phyloP scores from a whole-genome alignment of 2,797 vertebrate species.

The Megaceryle alcyon region DNA sequence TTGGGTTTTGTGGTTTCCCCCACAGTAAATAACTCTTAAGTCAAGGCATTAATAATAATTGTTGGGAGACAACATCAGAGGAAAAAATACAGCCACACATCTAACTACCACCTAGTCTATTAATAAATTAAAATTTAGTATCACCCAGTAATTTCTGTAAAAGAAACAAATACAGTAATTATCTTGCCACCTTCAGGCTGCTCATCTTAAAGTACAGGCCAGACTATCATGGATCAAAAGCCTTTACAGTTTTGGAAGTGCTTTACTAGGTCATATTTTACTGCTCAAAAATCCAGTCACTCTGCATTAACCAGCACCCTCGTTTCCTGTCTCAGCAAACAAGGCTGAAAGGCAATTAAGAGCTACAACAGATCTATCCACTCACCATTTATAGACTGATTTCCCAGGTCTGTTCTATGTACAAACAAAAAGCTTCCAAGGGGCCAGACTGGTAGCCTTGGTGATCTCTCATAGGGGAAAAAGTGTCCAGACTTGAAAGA shows the following conservation, averaged over 20 bases:
- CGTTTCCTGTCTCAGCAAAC: background rate
- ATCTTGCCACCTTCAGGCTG: background rate
- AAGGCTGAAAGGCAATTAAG: background rate
- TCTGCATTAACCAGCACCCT: background rate
- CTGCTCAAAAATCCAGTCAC: background rate
- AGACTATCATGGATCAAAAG: background rate
- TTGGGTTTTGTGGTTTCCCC: too few species aligned
- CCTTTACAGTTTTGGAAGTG: background rate
- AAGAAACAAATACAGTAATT: background rate
- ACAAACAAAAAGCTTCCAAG: slow-evolving; percentile 17
- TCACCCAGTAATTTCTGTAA: background rate
- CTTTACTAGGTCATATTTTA: background rate
- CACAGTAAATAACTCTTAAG: background rate
- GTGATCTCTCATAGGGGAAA: background rate
- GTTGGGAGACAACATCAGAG: background rate
- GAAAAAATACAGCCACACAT: background rate
- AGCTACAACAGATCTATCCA: background rate
- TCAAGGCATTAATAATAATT: background rate
- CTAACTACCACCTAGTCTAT: background rate
- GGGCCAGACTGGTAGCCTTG: background rate
- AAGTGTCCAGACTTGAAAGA: slow-evolving; percentile 23
- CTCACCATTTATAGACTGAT: background rate
- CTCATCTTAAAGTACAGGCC: background rate
- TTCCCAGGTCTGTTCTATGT: background rate
- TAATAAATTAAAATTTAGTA: background rate